Evolutionary conservation across 2,113 vertebrate species (phyloP).

Genomic region (Otis tarda): DNA sequence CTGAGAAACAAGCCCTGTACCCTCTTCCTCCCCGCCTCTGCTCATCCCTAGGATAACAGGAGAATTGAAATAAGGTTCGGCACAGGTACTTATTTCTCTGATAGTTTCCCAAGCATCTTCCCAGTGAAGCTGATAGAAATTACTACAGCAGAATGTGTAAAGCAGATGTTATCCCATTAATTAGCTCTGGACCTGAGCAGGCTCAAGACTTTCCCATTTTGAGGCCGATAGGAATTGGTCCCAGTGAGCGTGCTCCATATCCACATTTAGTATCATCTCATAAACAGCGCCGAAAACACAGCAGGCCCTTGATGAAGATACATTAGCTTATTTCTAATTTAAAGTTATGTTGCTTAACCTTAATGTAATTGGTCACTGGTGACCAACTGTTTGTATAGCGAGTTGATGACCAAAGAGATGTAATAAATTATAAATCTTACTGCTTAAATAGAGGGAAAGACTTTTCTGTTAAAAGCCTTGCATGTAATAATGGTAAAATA

Average conservation of each 20-base stretch:
- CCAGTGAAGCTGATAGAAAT: conserved; percentile 77
- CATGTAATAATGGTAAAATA: conserved; percentile 80
- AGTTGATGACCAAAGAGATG: conserved; percentile 82
- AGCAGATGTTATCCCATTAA: conserved; percentile 87
- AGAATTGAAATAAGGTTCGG: conserved; percentile 60
- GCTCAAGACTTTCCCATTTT: conserved; percentile 78
- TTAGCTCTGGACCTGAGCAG: conserved; percentile 82
- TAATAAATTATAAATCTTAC: conserved; percentile 76
- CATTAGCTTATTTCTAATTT: conserved; percentile 83
- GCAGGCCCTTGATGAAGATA: conserved; percentile 80
- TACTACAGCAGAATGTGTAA: conserved; percentile 74
- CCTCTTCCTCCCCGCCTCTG: not conserved
- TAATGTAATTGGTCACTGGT: conserved; percentile 90
- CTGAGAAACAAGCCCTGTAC: not conserved
- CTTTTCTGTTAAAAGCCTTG: conserved; percentile 75
- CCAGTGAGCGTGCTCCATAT: conserved; percentile 82
- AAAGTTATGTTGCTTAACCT: conserved; percentile 81
- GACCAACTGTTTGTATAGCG: conserved; percentile 81
- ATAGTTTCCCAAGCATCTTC: conserved; percentile 74
- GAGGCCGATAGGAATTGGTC: conserved; percentile 84
- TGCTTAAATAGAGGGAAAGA: conserved; percentile 70
- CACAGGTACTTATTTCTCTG: conserved; percentile 75
- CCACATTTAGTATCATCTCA: conserved; percentile 82
- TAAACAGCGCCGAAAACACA: conserved; percentile 83
- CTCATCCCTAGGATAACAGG: conserved; percentile 25